Evolutionary conservation across 92 coral and sea anemone species (phyloP), one percentile per base, ranked within the genome.

Genomic region (Umimayanthus chanpuru): DNA sequence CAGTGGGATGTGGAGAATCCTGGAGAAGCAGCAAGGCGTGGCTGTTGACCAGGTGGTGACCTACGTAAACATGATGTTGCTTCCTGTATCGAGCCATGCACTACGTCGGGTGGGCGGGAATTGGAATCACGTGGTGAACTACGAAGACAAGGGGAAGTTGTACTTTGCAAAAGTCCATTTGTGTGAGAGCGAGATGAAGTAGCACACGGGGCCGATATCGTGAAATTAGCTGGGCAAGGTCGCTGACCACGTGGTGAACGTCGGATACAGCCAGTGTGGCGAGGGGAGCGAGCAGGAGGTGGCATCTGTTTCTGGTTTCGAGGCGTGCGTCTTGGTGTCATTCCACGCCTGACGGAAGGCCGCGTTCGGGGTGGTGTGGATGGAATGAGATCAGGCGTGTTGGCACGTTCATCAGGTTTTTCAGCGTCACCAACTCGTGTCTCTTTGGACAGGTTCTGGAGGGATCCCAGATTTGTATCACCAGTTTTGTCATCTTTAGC

Each of bases 361-460:
- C 73, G 68, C 50, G 76, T 71, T 20, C 71, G 81, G 15, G 94
- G 92, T 4, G 94, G 94, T 29, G 94, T 92, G 18, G 80, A 85
- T 7, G 92, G 90, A 38, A 92, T 82, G 4, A 92, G 43, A 40
- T 81, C 88, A 70, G 81, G 80, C 32, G 82, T 74, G 38, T 75
- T 50, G 9, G 82, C 23, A 50, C 80, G 64, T 18, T 67, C 73
- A 25, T 38, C 50, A 32, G 86, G 20, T 39, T 4, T 66, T 28
- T 41, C 55, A 6, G 11, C 7, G 7, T 49, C 39, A 86, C 81
- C 15, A 23, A 6, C 23, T 38, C 25, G 32, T 38, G 43, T 56
- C 10, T 21, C 6, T 49, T 73, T 20, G 30, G n/a, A 50, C 9
- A 23, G 23, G 9, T 5, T 38, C 16, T 47, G 15, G 16, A 20